Percentiles rank a stretch among this genome's conserved stretches.
Conservation (phyloP, 2,888 invertebrate genomes). For the Platycheirus albimanus region DNA sequence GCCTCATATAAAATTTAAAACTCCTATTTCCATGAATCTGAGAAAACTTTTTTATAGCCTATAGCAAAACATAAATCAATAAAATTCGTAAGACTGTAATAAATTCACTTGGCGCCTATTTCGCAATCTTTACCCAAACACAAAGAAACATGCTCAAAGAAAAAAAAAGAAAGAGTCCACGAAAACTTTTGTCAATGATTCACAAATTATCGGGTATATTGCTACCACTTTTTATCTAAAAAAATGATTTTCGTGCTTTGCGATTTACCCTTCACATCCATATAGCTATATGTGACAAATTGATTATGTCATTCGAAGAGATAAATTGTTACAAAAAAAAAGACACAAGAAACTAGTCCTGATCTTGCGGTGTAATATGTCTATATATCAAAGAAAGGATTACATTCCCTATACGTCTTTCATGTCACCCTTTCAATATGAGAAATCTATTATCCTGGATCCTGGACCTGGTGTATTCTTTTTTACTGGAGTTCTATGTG, state of each 20-base stretch:
- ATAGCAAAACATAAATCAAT: too few species aligned
- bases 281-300: slow-evolving; percentile 37
- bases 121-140: too few species aligned
- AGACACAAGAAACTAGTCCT: slow-evolving; percentile 11
- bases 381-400: slow-evolving; percentile 6
- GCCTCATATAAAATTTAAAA: too few species aligned
- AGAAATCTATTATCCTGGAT: slow-evolving; percentile 15
- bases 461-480: not conserved
- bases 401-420: not conserved
- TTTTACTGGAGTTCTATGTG: not conserved
- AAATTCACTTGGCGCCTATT: too few species aligned
- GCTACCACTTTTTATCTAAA: slow-evolving; percentile 4
- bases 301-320: slow-evolving; percentile 35
- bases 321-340: slow-evolving; percentile 29
- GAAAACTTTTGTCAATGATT: slow-evolving; percentile 25
- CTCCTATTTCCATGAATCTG: too few species aligned
- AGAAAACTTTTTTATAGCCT: too few species aligned
- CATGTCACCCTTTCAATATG: slow-evolving; percentile 1
- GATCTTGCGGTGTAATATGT: slow-evolving; percentile 1
- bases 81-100: too few species aligned
- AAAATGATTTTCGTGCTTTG: slow-evolving; percentile 7
- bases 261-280: not conserved
- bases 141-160: too few species aligned
- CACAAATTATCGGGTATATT: slow-evolving; percentile 45
- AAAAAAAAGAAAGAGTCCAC: too few species aligned